phyloP scores from a whole-genome alignment of 2,113 vertebrate genomes.

The Pomatorhinus ruficollis region DNA sequence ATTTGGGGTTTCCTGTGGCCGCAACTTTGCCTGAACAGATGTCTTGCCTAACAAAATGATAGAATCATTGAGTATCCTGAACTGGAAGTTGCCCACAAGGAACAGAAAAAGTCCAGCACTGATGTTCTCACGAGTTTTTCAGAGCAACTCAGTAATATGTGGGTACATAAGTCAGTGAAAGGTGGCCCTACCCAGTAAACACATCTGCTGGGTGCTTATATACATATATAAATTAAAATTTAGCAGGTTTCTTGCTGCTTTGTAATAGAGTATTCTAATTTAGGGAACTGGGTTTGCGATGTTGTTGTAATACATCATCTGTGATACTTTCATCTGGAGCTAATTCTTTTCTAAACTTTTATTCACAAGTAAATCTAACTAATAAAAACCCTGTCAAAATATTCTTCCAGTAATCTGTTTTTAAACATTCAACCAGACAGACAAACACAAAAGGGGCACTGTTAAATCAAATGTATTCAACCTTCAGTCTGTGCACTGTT shows the following conservation, averaged over 20 bases:
- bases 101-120: not conserved
- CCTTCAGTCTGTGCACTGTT: not conserved
- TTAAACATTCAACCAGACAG: not conserved
- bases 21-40: not conserved
- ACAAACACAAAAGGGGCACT: not conserved
- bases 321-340: not conserved
- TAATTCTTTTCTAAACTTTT: not conserved
- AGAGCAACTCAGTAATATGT: not conserved
- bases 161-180: not conserved
- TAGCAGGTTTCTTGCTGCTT: not conserved
- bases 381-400: not conserved
- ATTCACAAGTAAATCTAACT: constrained; percentile 6
- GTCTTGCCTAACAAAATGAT: not conserved
- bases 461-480: not conserved
- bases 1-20: not conserved
- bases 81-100: not conserved
- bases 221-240: not conserved
- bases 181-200: not conserved
- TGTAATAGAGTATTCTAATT: not conserved
- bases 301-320: not conserved
- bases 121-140: not conserved
- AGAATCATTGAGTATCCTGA: too few species aligned
- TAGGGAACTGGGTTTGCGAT: not conserved
- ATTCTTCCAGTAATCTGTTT: not conserved
- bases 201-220: not conserved